Evolutionary conservation across 2,797 vertebrate species (phyloP).

Genomic region (Schizopygopsis pylzovi): DNA sequence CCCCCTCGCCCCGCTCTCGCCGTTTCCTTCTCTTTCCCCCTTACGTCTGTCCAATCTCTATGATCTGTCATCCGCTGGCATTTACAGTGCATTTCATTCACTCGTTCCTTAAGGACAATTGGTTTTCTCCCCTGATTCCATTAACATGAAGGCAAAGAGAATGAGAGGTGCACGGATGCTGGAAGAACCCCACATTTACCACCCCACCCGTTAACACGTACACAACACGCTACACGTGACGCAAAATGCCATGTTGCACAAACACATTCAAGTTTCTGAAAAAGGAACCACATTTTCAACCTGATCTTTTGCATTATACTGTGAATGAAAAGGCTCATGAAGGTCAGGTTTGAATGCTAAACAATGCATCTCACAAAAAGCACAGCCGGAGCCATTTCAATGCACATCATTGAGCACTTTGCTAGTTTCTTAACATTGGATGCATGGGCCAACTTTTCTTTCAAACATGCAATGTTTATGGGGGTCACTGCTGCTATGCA

Average conservation of each 20-base stretch:
- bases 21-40: conserved; percentile 72
- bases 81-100: conserved; percentile 91
- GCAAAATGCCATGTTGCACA: conserved; percentile 13
- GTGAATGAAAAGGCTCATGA: conserved; percentile 8
- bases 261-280: conserved; percentile 27
- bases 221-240: conserved; percentile 22
- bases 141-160: conserved; percentile 86
- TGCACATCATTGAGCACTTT: not conserved
- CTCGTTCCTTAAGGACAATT: conserved; percentile 92
- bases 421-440: not conserved
- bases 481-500: not conserved
- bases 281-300: conserved; percentile 28
- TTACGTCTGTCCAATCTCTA: conserved; percentile 62
- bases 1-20: conserved; percentile 34
- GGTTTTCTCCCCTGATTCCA: conserved; percentile 87
- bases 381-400: not conserved
- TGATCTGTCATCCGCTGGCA: conserved; percentile 88
- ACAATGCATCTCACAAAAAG: conserved; percentile 3
- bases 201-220: conserved; percentile 10
- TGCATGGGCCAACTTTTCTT: conserved; percentile 10
- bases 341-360: conserved; percentile 29
- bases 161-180: conserved; percentile 85
- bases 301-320: conserved; percentile 32
- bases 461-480: not conserved
- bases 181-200: conserved; percentile 64